These are phyloP conservation scores for Reticulitermes lucifugus DNA, from an alignment of 2,888 invertebrate species.

Conservation along the genomic window DNA sequence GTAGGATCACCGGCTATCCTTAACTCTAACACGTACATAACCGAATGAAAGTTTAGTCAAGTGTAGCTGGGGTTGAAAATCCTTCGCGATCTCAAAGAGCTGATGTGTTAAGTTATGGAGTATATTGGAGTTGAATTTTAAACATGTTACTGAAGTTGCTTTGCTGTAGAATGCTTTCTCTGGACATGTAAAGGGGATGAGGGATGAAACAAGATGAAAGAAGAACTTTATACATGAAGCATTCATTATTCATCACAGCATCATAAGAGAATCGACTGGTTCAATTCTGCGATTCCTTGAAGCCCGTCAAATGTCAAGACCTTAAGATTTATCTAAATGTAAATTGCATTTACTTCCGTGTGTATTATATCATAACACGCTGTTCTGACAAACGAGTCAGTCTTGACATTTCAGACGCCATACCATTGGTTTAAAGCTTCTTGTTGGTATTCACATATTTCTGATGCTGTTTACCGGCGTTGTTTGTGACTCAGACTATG, in stretches of 20 bases:
- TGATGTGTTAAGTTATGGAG: constrained; percentile 13
- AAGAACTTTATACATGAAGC: constrained; percentile 19
- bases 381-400: constrained; percentile 28
- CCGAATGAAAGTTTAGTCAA: background rate
- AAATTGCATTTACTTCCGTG: constrained; percentile 27
- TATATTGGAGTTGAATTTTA: constrained; percentile 31
- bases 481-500: no score
- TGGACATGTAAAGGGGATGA: background rate
- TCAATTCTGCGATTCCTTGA: constrained; percentile 25
- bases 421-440: background rate
- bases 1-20: background rate
- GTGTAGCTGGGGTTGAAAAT: constrained; percentile 13
- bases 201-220: constrained; percentile 3
- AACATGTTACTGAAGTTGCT: constrained; percentile 10
- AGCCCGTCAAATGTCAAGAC: constrained; percentile 32
- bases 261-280: background rate
- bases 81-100: background rate
- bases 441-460: no score
- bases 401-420: constrained; percentile 19
- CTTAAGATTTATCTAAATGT: constrained; percentile 37
- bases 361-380: constrained; percentile 19
- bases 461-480: no score
- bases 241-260: constrained; percentile 37
- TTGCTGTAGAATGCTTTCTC: background rate
- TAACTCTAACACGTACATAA: background rate